Base-by-base conservation (phyloP, 1,140 invertebrate species). In the Bombus soroeensis region DNA sequence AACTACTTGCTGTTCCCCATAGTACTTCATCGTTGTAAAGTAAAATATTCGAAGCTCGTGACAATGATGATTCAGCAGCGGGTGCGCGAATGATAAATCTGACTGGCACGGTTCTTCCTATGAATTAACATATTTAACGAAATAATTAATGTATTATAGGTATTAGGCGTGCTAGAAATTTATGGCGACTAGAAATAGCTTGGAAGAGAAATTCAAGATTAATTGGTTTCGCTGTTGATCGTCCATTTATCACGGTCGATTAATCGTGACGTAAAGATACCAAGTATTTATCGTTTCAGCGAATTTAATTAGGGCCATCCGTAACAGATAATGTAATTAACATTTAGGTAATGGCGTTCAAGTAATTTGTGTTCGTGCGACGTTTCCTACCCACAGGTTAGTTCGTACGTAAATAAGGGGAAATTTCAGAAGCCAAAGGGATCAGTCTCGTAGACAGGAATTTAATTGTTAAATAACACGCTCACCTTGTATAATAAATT, bases 221-320 rank as follows among this genome's bases (percentile, higher is more conserved):
- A 57, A 76, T 57, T 32, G 53, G 25, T 59, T 37, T 39, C 28
- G 5, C 25, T 59, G 25, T 18, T 43, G 25, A 76, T 57, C 25
- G 47, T 34, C 28, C 47, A 37, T 76, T 76, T 72, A 72, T 76
- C 47, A 39, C 22, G 32, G 47, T 39, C 32, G 71, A 76, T 59
- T 37, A 59, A 34, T 57, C 41, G 13, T 13, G 22, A n/a, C 15
- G 34, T 76, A 59, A 59, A 34, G 47, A 43, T 57, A 25, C 74
- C 0, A 39, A 18, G 34, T 76, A 76, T 59, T 76, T 76, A 76
- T 53, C 73, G 47, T 59, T 37, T 28, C 12, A 10, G 25, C 32
- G 34, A 39, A 76, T 76, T 59, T 37, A 59, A 76, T 76, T 59
- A 57, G 47, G 13, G 25, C 13, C 13, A 25, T 37, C 66, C 32